phyloP scores from a whole-genome alignment of 2,113 vertebrate species.

The Eira barbara region DNA sequence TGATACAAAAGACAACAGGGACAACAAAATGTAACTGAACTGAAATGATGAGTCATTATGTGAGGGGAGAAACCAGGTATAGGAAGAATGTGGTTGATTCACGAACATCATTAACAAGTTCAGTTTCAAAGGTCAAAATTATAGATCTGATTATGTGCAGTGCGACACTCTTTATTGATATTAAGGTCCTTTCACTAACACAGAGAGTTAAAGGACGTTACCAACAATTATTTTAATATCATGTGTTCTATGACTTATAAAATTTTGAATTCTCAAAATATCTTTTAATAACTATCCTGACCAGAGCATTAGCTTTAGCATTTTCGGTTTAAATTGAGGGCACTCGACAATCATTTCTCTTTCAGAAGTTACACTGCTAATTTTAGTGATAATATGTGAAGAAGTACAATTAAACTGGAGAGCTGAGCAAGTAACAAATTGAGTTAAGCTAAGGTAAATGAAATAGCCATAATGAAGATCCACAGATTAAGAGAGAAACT shows the following conservation, averaged over 20 bases:
- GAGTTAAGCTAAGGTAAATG: slow-evolving; percentile 43
- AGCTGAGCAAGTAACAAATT: slow-evolving; percentile 51
- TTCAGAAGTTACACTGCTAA: slow-evolving; percentile 30
- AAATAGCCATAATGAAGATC: slow-evolving; percentile 7
- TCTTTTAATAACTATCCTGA: slow-evolving; percentile 42
- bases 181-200: not conserved
- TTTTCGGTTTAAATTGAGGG: slow-evolving; percentile 17
- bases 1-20: not conserved
- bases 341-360: slow-evolving; percentile 51
- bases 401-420: slow-evolving; percentile 18
- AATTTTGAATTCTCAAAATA: slow-evolving; percentile 28
- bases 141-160: not conserved
- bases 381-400: slow-evolving; percentile 35
- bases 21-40: not conserved
- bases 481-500: slow-evolving; percentile 41
- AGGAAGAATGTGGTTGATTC: slow-evolving; percentile 39
- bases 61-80: not conserved
- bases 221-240: not conserved
- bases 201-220: not conserved
- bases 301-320: not conserved
- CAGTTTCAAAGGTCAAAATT: slow-evolving; percentile 49
- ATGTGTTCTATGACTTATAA: slow-evolving; percentile 33
- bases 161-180: not conserved
- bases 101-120: slow-evolving; percentile 34
- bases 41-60: slow-evolving; percentile 19